A percentile compares a stretch with the other conserved stretches of the same genome.
phyloP scores from a whole-genome alignment of 2,797 vertebrate species.

The Nasua narica region DNA sequence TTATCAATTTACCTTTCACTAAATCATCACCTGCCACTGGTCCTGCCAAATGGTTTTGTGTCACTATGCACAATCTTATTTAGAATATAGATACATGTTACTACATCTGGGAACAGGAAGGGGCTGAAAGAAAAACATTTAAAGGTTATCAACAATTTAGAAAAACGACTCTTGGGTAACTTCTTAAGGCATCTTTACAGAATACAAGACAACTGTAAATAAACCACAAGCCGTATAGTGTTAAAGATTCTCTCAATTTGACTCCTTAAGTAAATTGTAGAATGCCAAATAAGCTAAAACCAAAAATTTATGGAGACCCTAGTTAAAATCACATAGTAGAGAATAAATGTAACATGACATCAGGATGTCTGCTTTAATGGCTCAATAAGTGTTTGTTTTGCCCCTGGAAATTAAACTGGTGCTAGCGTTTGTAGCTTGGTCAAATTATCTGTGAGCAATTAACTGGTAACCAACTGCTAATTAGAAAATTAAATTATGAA shows the following conservation, averaged over 20 bases:
- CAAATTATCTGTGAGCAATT: not conserved
- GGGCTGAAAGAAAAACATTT: not conserved
- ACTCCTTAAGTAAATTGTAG: not conserved
- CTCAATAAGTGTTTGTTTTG: not conserved
- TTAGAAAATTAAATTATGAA: not conserved
- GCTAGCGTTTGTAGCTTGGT: not conserved
- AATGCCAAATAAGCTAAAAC: not conserved
- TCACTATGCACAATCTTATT: conserved; percentile 68
- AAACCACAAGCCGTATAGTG: not conserved
- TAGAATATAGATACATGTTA: conserved; percentile 70
- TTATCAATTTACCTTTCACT: conserved; percentile 72
- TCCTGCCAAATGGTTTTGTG: conserved; percentile 62
- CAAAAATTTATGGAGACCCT: not conserved
- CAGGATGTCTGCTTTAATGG: not conserved
- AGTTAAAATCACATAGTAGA: not conserved
- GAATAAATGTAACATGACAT: not conserved
- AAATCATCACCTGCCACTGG: conserved; percentile 59
- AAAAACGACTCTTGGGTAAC: not conserved
- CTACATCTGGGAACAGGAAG: conserved; percentile 10
- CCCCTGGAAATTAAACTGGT: not conserved
- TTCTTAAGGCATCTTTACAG: not conserved
- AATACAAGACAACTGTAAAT: not conserved
- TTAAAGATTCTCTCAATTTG: not conserved
- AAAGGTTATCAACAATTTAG: not conserved
- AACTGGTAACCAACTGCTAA: not conserved